Evolutionary conservation across 2,113 vertebrate species (phyloP), one percentile per base, ranked within the genome.

Genomic region (Pomatostomus ruficeps): DNA sequence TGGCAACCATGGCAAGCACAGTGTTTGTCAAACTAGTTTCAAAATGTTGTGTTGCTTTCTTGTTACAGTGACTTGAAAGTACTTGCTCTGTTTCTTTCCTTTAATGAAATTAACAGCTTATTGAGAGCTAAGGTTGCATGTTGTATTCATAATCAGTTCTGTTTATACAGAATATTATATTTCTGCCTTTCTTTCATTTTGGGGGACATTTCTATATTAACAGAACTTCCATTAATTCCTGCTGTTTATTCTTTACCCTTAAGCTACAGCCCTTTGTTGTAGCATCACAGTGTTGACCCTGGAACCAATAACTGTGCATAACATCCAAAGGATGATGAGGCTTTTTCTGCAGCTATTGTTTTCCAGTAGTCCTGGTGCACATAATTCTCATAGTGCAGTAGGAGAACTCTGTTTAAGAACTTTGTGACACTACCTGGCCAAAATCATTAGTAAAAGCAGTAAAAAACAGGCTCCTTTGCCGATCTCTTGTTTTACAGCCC

Each of bases 191-290:
- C 45, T 72, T 95, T 89, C 7, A 36, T 93, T 95, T 94, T 6
- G 12, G 29, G 63, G 58, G 48, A 7, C 51, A 77, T 82, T 88
- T 93, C 11, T 74, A 6, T 43, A 82, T 71, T 79, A 94, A 88
- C 62, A 83, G 61, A 93, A 46, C 54, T 91, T 91, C 77, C 83
- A 95, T 89, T 87, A 93, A 88, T 66, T 95, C 75, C 77, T 91
- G 81, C 61, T 87, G 88, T 93, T 97, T 94, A 86, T 96, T 96
- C 70, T 90, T 90, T 89, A 82, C 83, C 86, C 93, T 78, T 82
- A 96, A 97, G 95, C 93, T 89, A 72, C 74, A 85, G 80, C 59
- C 48, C 72, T 97, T 96, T 93, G 75, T 96, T 95, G 88, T 54
- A 3, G 73, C 88, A 88, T 97, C 66, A 4, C 54, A 85, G 62